Evolutionary conservation across 2,797 vertebrate species (phyloP), one percentile per base, ranked within the genome.

Genomic region (Poeciliopsis presidionis): DNA sequence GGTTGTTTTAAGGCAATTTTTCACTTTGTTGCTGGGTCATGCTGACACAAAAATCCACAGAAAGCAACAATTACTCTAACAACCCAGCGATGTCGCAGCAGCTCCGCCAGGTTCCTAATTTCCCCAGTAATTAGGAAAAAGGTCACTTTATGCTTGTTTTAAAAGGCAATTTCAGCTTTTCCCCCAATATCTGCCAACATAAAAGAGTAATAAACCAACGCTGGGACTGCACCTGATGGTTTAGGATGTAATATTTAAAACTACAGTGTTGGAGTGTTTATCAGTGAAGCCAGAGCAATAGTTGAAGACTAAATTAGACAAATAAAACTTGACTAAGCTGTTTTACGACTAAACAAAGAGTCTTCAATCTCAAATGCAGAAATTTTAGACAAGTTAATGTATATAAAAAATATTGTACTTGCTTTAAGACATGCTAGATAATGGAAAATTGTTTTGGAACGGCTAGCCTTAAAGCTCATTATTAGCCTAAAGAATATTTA

Each of bases 21-120:
- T 81, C 83, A 83, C 72, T 76, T 80, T 88, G 88, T 67, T 65
- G 82, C 74, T 88, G 85, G 76, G 70, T 89, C 85, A 84, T 22
- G 59, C 77, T 45, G 85, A 81, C 76, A 55, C 39, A 81, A 77
- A 72, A 71, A 43, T 76, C 79, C 47, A 57, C 46, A 33, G 87
- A 82, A 89, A 84, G 81, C 65, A 53, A 39, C 51, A 76, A 74
- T 84, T 83, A 75, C 43, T 33, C 8, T 20, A 76, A 81, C 51
- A 28, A 49, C 83, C 78, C 75, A 41, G 61, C 25, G 36, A 47
- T 73, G 75, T 82, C 74, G 11, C 18, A 46, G 14, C 14, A 45
- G 71, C 84, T 39, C 57, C 63, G 63, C 36, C 46, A 9, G n/a
- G 39, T 79, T 57, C 75, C 74, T 78, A 77, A 80, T 84, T 73